Conservation (phyloP, 2,797 vertebrate genomes). For the Galagoides demidoff region DNA sequence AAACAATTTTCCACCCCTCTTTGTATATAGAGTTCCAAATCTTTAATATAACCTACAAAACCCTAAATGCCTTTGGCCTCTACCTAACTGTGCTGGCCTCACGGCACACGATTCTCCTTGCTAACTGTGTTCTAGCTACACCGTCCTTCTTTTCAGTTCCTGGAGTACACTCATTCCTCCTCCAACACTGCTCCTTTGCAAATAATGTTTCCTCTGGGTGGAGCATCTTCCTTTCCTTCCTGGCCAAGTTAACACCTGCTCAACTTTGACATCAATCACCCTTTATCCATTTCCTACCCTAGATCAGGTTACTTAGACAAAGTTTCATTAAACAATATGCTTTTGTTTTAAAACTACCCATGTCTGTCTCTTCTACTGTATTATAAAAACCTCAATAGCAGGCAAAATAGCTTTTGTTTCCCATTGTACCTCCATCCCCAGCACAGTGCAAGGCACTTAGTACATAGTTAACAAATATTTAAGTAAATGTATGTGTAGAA, state of each 20-base stretch:
- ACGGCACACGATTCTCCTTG: not conserved
- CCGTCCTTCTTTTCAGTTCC: not conserved
- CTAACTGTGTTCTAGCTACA: not conserved
- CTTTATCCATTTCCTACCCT: not conserved
- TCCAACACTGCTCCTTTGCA: not conserved
- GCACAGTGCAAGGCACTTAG: not conserved
- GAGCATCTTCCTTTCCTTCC: not conserved
- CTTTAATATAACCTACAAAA: constrained; percentile 18
- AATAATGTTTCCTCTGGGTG: not conserved
- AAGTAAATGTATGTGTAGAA: not conserved
- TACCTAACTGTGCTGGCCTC: not conserved
- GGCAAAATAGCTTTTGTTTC: not conserved
- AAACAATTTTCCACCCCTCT: not conserved
- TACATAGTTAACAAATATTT: not conserved
- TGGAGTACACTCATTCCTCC: not conserved
- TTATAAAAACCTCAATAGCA: not conserved
- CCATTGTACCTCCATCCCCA: not conserved
- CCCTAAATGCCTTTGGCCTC: not conserved
- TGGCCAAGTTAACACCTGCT: constrained; percentile 8
- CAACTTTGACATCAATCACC: not conserved
- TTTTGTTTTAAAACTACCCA: not conserved
- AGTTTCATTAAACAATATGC: not conserved
- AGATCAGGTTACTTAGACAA: not conserved
- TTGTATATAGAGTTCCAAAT: not conserved
- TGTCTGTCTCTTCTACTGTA: constrained; percentile 4